Evolutionary conservation across 53 echinoderm and acorn worm genomes (phyloP).

Genomic region (Crossaster papposus): DNA sequence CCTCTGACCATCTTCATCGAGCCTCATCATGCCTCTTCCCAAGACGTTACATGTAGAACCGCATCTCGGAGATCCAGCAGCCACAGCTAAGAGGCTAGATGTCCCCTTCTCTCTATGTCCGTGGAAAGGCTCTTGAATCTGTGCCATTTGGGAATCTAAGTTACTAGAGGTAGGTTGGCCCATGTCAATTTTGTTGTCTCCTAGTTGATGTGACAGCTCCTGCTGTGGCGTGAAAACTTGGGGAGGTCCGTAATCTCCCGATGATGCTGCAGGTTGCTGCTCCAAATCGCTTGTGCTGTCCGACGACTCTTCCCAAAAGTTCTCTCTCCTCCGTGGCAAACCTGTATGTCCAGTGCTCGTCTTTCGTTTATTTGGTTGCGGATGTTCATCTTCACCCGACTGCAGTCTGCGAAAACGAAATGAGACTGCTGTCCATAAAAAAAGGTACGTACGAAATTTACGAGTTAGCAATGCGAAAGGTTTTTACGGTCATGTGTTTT

Average conservation of each 20-base stretch:
- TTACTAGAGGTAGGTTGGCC: background rate
- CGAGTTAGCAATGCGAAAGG: background rate
- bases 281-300: constrained; percentile 21
- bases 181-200: background rate
- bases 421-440: background rate
- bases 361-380: background rate
- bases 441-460: background rate
- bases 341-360: background rate
- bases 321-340: background rate
- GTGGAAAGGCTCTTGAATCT: background rate
- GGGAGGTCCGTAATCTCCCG: background rate
- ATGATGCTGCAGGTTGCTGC: background rate
- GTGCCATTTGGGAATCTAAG: background rate
- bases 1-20: background rate
- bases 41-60: background rate
- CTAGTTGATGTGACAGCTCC: too few species aligned
- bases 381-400: background rate
- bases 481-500: background rate
- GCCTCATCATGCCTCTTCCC: constrained; percentile 34
- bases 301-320: constrained; percentile 7
- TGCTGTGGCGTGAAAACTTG: background rate
- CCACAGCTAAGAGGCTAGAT: background rate
- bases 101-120: background rate
- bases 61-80: background rate
- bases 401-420: constrained; percentile 5